A percentile compares a stretch with the other conserved stretches of the same genome.
Evolutionary conservation across 2,888 invertebrate genomes (phyloP).

Genomic region (Urechis unicinctus): DNA sequence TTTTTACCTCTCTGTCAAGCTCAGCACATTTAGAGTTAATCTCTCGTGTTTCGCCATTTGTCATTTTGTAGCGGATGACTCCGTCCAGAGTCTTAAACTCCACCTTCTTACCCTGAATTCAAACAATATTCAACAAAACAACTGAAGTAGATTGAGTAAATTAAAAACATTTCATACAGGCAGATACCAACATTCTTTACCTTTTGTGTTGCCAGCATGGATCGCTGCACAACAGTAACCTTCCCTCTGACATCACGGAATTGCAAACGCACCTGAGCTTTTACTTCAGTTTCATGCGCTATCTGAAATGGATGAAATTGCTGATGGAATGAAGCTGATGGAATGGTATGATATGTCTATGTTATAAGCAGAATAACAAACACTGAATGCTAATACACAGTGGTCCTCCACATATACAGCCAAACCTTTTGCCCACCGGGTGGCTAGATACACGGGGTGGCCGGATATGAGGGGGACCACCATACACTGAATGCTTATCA

Average conservation of each 20-base stretch:
- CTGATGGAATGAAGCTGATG: no score
- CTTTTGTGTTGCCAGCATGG: slow-evolving; percentile 18
- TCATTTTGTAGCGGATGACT: slow-evolving; percentile 31
- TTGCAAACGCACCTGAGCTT: slow-evolving; percentile 54
- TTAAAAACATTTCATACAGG: background rate
- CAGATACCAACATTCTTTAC: slow-evolving; percentile 5
- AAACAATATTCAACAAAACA: background rate
- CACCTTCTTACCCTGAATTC: slow-evolving; percentile 34
- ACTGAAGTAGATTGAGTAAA: background rate
- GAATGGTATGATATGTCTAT: no score
- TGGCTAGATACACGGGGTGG: no score
- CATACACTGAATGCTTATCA: no score
- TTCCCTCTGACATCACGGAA: slow-evolving; percentile 55
- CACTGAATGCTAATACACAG: no score
- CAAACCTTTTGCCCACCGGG: no score
- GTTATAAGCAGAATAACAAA: no score
- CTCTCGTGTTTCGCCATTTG: slow-evolving; percentile 36
- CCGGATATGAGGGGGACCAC: no score
- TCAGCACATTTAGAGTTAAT: slow-evolving; percentile 44
- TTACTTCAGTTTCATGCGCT: slow-evolving; percentile 57
- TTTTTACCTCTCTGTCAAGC: slow-evolving; percentile 45
- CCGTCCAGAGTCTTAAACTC: slow-evolving; percentile 44
- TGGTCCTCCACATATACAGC: no score
- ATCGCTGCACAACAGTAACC: slow-evolving; percentile 12
- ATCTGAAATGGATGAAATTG: slow-evolving; percentile 52